A percentile compares a stretch with the other conserved stretches of the same genome.
Evolutionary conservation across 2,797 vertebrate species (phyloP).

Genomic region (Peromyscus eremicus): DNA sequence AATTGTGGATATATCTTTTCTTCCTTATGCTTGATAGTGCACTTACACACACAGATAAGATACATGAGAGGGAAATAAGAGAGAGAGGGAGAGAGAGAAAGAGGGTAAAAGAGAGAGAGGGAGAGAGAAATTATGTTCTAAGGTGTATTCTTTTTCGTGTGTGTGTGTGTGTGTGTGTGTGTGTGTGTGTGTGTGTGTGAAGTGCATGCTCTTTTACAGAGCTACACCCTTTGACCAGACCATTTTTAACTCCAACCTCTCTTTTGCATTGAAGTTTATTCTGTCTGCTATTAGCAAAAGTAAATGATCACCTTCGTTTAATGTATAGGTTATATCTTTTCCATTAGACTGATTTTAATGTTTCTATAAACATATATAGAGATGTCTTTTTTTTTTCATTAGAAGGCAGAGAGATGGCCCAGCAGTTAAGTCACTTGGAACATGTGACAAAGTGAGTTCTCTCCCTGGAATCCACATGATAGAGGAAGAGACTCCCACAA

Average conservation of each 20-base stretch:
- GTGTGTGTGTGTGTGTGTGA: not conserved
- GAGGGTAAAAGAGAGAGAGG: not conserved
- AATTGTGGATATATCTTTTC: not conserved
- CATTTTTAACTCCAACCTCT: not conserved
- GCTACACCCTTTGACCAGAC: not conserved
- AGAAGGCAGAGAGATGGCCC: not conserved
- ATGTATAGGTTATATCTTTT: not conserved
- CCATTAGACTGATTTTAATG: slow-evolving; percentile 32
- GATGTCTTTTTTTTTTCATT: not conserved
- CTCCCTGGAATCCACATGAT: not conserved
- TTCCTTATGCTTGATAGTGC: not conserved
- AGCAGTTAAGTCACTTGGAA: not conserved
- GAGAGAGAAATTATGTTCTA: not conserved
- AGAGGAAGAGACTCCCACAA: not conserved
- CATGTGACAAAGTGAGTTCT: not conserved
- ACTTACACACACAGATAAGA: not conserved
- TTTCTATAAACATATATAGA: slow-evolving; percentile 25
- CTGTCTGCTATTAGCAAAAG: not conserved
- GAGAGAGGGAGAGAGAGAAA: not conserved
- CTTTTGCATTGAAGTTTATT: slow-evolving; percentile 4
- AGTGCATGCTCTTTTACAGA: not conserved
- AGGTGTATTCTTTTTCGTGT: not conserved
- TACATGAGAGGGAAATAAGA: not conserved
- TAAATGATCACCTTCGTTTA: slow-evolving; percentile 3
- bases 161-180: not conserved